Base-by-base conservation (phyloP, 1,140 invertebrate genomes). In the Drosophila ogumai region DNA sequence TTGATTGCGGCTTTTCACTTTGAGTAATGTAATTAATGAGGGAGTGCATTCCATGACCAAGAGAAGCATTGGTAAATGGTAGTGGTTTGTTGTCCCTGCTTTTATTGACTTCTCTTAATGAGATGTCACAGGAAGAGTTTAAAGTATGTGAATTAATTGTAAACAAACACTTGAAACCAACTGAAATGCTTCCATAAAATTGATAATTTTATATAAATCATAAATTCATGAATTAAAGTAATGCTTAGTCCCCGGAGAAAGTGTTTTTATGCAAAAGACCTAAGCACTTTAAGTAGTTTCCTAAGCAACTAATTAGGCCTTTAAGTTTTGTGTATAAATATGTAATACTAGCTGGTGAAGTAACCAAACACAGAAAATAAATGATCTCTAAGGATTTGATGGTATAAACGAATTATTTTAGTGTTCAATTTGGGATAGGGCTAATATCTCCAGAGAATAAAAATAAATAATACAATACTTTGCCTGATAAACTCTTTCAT, bases 11-110 rank as follows among this genome's bases (percentile, higher is more conserved):
- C 5, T 41, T 38, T 28, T n/a, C 22, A 15, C 15, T 32, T 17
- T 15, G 19, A 6, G 28, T 10, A 22, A 64, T 41, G 28, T 41
- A 65, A 68, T 68, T 49, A 66, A 19, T 41, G 19, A 38, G 52
- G 52, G 34, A 15, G 25, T 49, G 46, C 25, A 12, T 50, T 6
- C 28, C 28, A 54, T 36, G 32, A 22, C 50, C 17, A 15, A 19
- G 9, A 5, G n/a, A 12, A 1, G 9, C 2, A 22, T 1, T 36
- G 12, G 32, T 54, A 54, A 54, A 9, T 15, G 8, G 12, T 15
- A 19, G 13, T 17, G 12, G 28, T n/a, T 31, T 3, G 28, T 50
- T 31, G 25, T 9, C 4, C 15, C 28, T n/a, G 5, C 32, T 17
- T 32, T 13, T 31, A 50, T 50, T 50, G 46, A 49, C 15, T 28